Evolutionary conservation across 1,140 invertebrate genomes (phyloP).

Genomic region (Aricia agestis): DNA sequence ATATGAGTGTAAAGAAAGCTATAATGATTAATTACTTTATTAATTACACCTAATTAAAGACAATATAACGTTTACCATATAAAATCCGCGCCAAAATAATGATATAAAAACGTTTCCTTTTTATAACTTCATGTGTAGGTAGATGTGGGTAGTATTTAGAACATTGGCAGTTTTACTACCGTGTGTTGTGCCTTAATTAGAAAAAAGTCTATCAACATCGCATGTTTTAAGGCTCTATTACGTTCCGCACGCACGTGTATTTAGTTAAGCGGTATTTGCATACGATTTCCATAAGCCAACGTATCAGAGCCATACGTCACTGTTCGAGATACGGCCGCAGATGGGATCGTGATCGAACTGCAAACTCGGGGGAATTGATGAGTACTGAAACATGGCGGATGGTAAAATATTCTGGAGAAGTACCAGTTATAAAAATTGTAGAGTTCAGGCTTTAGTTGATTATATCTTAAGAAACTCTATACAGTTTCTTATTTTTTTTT

Average conservation of each 20-base stretch:
- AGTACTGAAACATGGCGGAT: background rate
- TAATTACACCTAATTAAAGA: background rate
- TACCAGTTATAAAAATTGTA: too few relatives aligned
- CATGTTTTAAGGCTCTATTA: constrained; percentile 42
- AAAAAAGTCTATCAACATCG: constrained; percentile 16
- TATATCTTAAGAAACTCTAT: too few relatives aligned
- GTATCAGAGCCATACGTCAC: constrained; percentile 70
- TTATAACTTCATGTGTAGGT: background rate
- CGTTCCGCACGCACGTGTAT: constrained; percentile 51
- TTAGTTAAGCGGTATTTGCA: constrained; percentile 73
- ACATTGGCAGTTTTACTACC: background rate
- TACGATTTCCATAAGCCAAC: constrained; percentile 71
- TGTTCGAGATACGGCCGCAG: constrained; percentile 44
- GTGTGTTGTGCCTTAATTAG: background rate
- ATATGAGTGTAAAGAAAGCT: too few relatives aligned
- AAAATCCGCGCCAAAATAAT: background rate
- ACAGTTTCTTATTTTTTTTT: too few relatives aligned
- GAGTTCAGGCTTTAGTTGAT: too few relatives aligned
- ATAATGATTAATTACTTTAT: background rate
- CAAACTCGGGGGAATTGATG: constrained; percentile 36
- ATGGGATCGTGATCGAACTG: constrained; percentile 47
- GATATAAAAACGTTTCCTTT: background rate
- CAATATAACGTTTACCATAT: background rate
- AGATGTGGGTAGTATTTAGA: background rate
- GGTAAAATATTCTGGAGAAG: background rate